Base-by-base conservation (phyloP, 1,140 invertebrate species). In the Helicoverpa armigera region DNA sequence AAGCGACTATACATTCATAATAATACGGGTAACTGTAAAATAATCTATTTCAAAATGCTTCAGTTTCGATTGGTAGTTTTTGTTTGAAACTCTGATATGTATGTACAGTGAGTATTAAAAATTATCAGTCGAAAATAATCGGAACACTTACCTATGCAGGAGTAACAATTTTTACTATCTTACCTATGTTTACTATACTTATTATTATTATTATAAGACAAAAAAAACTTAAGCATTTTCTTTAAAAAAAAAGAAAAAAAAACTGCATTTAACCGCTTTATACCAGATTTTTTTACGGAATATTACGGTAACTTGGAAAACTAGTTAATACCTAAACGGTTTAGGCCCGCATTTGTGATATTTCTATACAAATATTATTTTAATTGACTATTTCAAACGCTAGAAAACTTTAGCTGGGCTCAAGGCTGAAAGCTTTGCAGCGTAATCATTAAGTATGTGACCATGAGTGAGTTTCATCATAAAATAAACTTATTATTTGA, bases 401-500 rank as follows among this genome's bases (percentile, higher is more conserved):
- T 93, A 73, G 91, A 94, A 94, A 94, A 86, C 92, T 93, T 94
- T 91, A 92, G 92, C 93, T 86, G 93, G 93, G 93, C 93, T 94
- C 93, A 83, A 35, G 79, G 90, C 89, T 91, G 73, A 94, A 92
- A 94, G 91, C 85, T 94, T 94, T 92, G 86, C 88, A 92, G 92
- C 91, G 89, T 94, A 85, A 78, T 74, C 80, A 74, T 73, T 67
- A 11, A 48, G 70, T 75, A 74, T 74, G 79, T 74, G 60, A 67
- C 58, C 48, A 67, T 80, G 70, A 80, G 72, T 75, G n/a, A 69
- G 65, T 69, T 50, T 12, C 16, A 43, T 43, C 18, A 7, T 69
- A 23, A 3, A 18, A 50, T 69, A 50, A 50, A 23, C 23, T 50
- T 23, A 43, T 13, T 50, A 50, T 16, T 43, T 23, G 65, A 48